Conservation (phyloP, 2,888 invertebrate species). For the Nematopogon swammerdamellus region DNA sequence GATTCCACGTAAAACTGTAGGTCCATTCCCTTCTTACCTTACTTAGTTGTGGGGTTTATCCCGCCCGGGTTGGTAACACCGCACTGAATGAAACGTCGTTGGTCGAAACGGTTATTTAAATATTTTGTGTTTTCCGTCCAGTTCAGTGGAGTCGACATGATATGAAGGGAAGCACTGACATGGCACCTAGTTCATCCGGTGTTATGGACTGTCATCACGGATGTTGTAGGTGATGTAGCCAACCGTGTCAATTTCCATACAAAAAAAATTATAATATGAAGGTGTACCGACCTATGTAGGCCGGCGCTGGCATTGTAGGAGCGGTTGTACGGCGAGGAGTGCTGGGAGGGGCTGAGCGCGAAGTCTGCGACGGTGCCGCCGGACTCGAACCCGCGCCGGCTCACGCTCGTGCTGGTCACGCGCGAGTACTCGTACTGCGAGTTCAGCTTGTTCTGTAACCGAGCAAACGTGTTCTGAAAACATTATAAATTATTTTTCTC, state of each 20-base stretch:
- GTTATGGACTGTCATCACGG: no score
- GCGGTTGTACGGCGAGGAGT: conserved; percentile 12
- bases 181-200: no score
- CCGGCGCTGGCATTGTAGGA: conserved; percentile 31
- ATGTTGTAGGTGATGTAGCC: no score
- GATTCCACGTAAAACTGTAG: no score
- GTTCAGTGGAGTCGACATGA: background rate
- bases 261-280: no score
- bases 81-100: background rate
- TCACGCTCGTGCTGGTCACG: conserved; percentile 27
- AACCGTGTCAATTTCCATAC: no score
- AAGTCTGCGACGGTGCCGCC: conserved; percentile 32
- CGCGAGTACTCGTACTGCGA: conserved; percentile 39
- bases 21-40: background rate
- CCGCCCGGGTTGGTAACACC: background rate
- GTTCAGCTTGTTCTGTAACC: conserved; percentile 46
- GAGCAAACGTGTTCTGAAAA: no score
- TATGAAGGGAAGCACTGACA: no score
- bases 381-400: background rate
- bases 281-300: no score
- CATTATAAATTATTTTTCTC: no score
- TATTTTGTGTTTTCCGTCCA: background rate
- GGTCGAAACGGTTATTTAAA: background rate
- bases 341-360: conserved; percentile 36
- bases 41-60: background rate